phyloP scores from a whole-genome alignment of 2,797 vertebrate genomes.

The Melanotaenia pygmaea region DNA sequence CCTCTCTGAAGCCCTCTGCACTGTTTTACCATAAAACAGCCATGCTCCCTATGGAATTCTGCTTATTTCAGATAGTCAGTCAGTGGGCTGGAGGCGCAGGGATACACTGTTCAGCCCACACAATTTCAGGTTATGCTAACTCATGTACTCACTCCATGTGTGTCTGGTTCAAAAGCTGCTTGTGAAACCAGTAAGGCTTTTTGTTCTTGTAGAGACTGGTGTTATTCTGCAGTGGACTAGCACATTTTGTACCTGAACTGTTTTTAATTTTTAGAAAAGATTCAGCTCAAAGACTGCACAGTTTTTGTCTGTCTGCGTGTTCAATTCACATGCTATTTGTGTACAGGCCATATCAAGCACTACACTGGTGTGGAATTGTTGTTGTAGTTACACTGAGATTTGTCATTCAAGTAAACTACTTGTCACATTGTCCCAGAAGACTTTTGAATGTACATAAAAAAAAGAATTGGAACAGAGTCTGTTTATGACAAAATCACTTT shows the following conservation, averaged over 20 bases:
- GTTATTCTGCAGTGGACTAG: conserved; percentile 42
- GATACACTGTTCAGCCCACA: conserved; percentile 65
- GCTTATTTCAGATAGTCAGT: conserved; percentile 45
- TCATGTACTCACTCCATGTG: conserved; percentile 41
- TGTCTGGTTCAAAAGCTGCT: conserved; percentile 49
- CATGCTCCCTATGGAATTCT: conserved; percentile 37
- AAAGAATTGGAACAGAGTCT: not conserved
- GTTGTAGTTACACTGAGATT: not conserved
- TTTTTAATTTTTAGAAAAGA: not conserved
- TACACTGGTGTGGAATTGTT: not conserved
- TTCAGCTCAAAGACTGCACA: conserved; percentile 9
- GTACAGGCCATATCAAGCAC: not conserved
- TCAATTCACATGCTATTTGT: conserved; percentile 6
- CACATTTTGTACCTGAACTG: conserved; percentile 30
- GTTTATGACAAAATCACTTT: not conserved
- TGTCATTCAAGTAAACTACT: too few relatives aligned
- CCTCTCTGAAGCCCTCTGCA: conserved; percentile 3
- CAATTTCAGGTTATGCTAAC: conserved; percentile 65
- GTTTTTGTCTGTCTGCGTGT: not conserved
- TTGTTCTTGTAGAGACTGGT: conserved; percentile 23
- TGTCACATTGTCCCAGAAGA: not conserved
- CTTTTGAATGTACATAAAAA: not conserved
- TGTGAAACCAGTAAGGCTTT: conserved; percentile 29
- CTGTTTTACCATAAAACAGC: conserved; percentile 34
- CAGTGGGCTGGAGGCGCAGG: conserved; percentile 54